A percentile compares a stretch with the other conserved stretches of the same genome.
These are phyloP conservation scores for Darevskia mixta DNA, from an alignment of 2,797 vertebrate species.

Conservation along the genomic window DNA sequence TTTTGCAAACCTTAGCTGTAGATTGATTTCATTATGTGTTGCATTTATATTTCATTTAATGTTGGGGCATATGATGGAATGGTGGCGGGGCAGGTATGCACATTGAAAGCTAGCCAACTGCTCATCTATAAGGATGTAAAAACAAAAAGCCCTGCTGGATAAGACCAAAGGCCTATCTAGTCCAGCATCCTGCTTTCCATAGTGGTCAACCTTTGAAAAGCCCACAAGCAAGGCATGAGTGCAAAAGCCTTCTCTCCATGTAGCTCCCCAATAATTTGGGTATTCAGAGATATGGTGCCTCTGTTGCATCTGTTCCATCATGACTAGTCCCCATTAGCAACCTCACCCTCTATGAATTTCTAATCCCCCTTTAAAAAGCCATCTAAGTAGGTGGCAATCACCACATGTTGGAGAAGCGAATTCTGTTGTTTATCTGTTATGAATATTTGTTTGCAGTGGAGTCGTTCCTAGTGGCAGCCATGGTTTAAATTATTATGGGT, in stretches of 20 bases:
- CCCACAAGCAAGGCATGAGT: not conserved
- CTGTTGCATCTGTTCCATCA: no score
- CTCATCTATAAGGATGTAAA: no score
- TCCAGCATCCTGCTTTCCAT: no score
- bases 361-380: not conserved
- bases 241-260: no score
- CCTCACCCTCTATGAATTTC: not conserved
- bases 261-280: no score
- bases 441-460: not conserved
- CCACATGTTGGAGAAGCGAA: not conserved
- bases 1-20: not conserved
- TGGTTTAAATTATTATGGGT: not conserved
- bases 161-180: not conserved
- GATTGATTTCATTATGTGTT: not conserved
- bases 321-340: no score
- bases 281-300: no score
- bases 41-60: not conserved
- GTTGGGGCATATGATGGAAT: not conserved
- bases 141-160: not conserved
- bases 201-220: not conserved
- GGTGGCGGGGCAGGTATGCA: not conserved
- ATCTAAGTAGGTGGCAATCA: not conserved
- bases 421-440: not conserved
- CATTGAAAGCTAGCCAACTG: not conserved
- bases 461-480: no score